Evolutionary conservation across 2,888 invertebrate species (phyloP).

Genomic region (Polydesmus complanatus): DNA sequence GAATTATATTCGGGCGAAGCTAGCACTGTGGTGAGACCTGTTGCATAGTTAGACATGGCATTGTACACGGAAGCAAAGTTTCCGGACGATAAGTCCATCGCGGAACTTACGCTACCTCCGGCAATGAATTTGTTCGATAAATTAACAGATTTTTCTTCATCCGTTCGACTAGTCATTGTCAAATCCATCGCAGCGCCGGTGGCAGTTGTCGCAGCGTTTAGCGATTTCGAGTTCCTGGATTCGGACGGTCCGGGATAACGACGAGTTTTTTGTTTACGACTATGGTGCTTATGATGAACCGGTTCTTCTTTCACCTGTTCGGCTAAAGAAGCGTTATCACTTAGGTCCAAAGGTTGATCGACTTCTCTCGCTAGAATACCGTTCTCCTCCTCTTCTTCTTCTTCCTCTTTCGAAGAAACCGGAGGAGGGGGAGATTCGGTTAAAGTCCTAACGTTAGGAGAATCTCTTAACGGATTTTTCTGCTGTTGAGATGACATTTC

Average conservation of each 20-base stretch:
- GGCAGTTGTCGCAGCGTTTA: neutral
- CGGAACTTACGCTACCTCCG: constrained; percentile 3
- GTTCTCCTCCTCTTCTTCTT: neutral
- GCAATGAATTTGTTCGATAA: neutral
- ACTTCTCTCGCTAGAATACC: neutral
- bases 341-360: constrained; percentile 15
- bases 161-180: neutral
- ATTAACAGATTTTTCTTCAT: neutral
- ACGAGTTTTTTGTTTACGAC: neutral
- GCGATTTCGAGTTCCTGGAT: too few relatives aligned
- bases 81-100: constrained; percentile 18
- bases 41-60: constrained; percentile 4
- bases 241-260: neutral
- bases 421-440: neutral
- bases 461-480: neutral
- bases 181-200: constrained; percentile 11
- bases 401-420: neutral
- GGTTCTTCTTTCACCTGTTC: neutral
- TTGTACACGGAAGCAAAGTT: neutral
- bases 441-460: neutral
- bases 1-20: neutral
- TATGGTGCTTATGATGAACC: neutral
- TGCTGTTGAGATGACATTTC: neutral
- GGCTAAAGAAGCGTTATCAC: constrained; percentile 1
- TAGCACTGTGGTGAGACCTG: constrained; percentile 2